phyloP scores from a whole-genome alignment of 2,113 vertebrate genomes.

The Misgurnus mizolepis region DNA sequence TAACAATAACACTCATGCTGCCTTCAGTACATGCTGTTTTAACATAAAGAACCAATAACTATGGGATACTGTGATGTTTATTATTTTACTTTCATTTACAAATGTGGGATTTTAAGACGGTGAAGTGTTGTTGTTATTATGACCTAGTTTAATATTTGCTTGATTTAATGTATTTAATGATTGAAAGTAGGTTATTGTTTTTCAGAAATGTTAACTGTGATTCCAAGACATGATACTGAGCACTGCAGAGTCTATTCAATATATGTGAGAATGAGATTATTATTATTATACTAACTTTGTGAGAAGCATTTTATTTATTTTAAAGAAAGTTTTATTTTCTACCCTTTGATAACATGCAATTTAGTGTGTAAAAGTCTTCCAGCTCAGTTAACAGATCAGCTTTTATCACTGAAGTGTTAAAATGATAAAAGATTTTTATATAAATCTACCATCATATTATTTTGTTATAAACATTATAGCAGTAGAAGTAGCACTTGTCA shows the following conservation, averaged over 20 bases:
- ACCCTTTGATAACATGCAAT: constrained; percentile 64
- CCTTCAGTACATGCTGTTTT: constrained; percentile 68
- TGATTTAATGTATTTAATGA: constrained; percentile 61
- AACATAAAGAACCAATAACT: constrained; percentile 65
- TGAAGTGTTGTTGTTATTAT: constrained; percentile 76
- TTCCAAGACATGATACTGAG: constrained; percentile 67
- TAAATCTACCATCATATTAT: constrained; percentile 65
- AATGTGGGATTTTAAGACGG: constrained; percentile 8
- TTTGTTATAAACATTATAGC: constrained; percentile 73
- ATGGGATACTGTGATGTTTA: constrained; percentile 70
- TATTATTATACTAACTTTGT: constrained; percentile 54
- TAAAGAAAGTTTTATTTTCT: constrained; percentile 49
- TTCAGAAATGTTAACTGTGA: constrained; percentile 75
- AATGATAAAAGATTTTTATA: constrained; percentile 66
- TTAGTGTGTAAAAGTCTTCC: constrained; percentile 79
- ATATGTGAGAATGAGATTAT: constrained; percentile 62
- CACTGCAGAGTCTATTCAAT: constrained; percentile 69
- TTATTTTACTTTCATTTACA: constrained; percentile 59
- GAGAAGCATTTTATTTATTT: constrained; percentile 48
- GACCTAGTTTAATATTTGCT: constrained; percentile 65
- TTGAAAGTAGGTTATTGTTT: constrained; percentile 55
- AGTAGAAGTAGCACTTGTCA: constrained; percentile 76
- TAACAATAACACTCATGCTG: constrained; percentile 75
- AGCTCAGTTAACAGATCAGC: constrained; percentile 73
- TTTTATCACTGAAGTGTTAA: constrained; percentile 68